Evolutionary conservation across 2,888 invertebrate species (phyloP).

Genomic region (Hypomecis punctinalis): DNA sequence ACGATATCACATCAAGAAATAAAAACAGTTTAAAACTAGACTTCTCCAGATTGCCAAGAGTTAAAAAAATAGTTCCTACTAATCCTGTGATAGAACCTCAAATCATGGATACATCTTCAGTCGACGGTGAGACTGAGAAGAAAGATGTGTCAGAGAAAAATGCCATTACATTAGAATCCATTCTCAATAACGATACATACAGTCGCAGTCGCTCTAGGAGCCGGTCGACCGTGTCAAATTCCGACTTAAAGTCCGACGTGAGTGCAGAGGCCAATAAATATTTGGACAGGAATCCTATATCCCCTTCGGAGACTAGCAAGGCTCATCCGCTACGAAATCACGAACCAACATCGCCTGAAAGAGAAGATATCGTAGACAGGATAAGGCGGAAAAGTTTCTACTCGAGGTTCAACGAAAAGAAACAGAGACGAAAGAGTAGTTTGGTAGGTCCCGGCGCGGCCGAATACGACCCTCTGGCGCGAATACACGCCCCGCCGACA

Average conservation of each 20-base stretch:
- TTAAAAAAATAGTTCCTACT: conserved; percentile 85
- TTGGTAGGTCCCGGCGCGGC: conserved; percentile 86
- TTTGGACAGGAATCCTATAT: conserved; percentile 58
- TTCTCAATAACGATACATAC: conserved; percentile 54
- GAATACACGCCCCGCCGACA: conserved; percentile 70
- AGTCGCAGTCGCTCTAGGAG: conserved; percentile 75
- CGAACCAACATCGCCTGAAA: conserved; percentile 79
- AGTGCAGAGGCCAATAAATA: conserved; percentile 64
- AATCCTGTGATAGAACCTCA: conserved; percentile 84
- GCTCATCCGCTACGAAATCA: conserved; percentile 72
- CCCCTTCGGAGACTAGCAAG: conserved; percentile 58
- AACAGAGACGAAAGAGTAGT: conserved; percentile 88
- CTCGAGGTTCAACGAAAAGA: conserved; percentile 94
- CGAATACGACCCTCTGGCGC: conserved; percentile 82
- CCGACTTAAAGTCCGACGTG: conserved; percentile 80
- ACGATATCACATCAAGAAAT: conserved; percentile 60
- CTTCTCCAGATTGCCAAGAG: conserved; percentile 85
- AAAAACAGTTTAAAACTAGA: conserved; percentile 86
- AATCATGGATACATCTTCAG: conserved; percentile 68
- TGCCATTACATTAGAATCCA: conserved; percentile 57
- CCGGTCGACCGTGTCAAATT: conserved; percentile 73
- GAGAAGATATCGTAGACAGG: conserved; percentile 92
- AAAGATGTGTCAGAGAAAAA: conserved; percentile 64
- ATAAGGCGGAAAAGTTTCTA: conserved; percentile 96
- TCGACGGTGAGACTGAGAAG: conserved; percentile 68